phyloP scores from a whole-genome alignment of 92 coral and sea anemone genomes.

The Phenganax marumi region DNA sequence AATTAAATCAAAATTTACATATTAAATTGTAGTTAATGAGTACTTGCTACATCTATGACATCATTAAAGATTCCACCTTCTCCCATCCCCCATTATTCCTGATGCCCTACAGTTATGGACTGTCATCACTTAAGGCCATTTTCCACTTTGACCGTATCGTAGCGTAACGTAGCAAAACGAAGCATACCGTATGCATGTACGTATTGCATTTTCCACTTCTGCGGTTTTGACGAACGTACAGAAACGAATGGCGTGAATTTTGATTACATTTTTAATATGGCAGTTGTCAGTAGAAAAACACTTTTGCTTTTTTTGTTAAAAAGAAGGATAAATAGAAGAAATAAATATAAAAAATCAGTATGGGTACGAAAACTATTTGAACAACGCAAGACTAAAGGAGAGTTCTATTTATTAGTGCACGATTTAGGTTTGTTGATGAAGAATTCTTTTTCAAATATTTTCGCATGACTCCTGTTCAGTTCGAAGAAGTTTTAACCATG shows the following conservation, averaged over 20 bases:
- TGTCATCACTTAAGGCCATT: conserved; percentile 51
- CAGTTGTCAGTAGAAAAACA: not conserved
- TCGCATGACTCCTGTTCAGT: conserved; percentile 15
- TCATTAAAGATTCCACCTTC: not conserved
- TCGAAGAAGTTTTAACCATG: not conserved
- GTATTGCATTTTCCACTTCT: conserved; percentile 6
- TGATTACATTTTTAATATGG: no score
- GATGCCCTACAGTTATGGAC: conserved; percentile 33
- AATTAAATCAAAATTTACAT: not conserved
- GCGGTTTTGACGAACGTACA: not conserved
- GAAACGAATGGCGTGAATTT: no score
- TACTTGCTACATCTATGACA: not conserved
- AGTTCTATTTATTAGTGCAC: conserved; percentile 31
- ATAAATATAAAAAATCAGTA: conserved; percentile 11
- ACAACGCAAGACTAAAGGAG: conserved; percentile 31
- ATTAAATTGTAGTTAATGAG: not conserved
- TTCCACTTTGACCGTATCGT: conserved; percentile 4
- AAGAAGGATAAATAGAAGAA: not conserved
- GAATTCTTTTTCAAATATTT: conserved; percentile 38
- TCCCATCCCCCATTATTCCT: conserved; percentile 38
- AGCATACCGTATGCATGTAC: not conserved
- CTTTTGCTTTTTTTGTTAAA: not conserved
- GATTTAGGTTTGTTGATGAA: conserved; percentile 37
- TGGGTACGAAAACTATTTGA: conserved; percentile 44
- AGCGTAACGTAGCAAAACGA: conserved; percentile 7